A percentile compares a stretch with the other conserved stretches of the same genome.
phyloP scores from a whole-genome alignment of 2,113 vertebrate genomes.

The Erpornis zantholeuca region DNA sequence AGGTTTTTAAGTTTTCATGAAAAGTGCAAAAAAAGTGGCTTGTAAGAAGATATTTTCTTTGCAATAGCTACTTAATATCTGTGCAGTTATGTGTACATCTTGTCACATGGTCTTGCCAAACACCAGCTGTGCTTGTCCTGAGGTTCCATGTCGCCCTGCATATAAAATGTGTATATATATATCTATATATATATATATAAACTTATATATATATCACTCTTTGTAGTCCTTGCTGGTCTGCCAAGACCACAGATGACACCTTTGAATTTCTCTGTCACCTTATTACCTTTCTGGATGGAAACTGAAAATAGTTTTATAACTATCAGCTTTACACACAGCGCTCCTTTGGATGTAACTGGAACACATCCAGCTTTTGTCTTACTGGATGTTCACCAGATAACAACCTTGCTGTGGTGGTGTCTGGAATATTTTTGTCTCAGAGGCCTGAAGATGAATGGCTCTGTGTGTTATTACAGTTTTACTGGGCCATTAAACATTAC shows the following conservation, averaged over 20 bases:
- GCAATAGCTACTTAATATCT: neutral
- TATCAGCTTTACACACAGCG: neutral
- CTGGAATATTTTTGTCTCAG: slow-evolving; percentile 10
- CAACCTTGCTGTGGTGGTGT: neutral
- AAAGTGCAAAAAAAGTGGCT: neutral
- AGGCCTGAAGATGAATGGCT: neutral
- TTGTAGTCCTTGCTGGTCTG: neutral
- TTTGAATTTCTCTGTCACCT: neutral
- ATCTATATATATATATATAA: too few species aligned
- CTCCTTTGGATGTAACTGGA: neutral
- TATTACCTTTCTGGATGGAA: neutral
- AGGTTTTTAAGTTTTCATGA: neutral
- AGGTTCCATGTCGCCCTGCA: neutral
- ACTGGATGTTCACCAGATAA: neutral
- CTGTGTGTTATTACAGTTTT: slow-evolving; percentile 19
- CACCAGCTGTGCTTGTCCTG: neutral
- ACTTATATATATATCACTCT: too few species aligned
- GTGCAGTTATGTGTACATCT: neutral
- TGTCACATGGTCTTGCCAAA: neutral
- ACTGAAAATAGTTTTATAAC: neutral
- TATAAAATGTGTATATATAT: too few species aligned
- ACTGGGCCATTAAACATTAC: neutral
- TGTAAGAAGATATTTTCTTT: neutral
- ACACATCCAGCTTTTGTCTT: neutral
- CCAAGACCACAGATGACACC: neutral